phyloP scores from a whole-genome alignment of 2,888 invertebrate genomes.

The Cheilosia impressa region DNA sequence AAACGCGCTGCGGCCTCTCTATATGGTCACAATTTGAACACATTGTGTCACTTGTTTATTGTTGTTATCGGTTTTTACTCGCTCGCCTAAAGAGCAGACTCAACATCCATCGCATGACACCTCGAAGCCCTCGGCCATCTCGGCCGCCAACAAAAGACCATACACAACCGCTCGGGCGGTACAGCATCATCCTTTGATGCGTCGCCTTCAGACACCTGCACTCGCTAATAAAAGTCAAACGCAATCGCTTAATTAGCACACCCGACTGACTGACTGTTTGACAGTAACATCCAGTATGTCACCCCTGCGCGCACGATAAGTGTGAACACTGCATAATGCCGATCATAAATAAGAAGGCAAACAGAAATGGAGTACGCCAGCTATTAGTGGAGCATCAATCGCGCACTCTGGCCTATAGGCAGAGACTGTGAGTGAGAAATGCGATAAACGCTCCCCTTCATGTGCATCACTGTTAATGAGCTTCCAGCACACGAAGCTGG shows the following conservation, averaged over 20 bases:
- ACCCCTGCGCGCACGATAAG: constrained; percentile 42
- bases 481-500: constrained; percentile 14
- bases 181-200: constrained; percentile 51
- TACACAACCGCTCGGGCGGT: constrained; percentile 11
- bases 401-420: constrained; percentile 8
- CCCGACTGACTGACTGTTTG: constrained; percentile 13
- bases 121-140: constrained; percentile 13
- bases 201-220: constrained; percentile 52
- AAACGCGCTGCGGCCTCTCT: neutral
- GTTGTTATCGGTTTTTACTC: constrained; percentile 53
- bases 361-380: constrained; percentile 33
- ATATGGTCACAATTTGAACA: constrained; percentile 68
- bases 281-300: constrained; percentile 59
- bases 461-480: constrained; percentile 63
- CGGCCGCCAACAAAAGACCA: constrained; percentile 1
- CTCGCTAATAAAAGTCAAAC: constrained; percentile 72
- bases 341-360: constrained; percentile 66
- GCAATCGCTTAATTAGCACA: constrained; percentile 74
- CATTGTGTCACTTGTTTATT: constrained; percentile 72
- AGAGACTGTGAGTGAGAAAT: constrained; percentile 32
- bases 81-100: constrained; percentile 22
- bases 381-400: constrained; percentile 19
- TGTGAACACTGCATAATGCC: constrained; percentile 65
- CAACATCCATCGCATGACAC: constrained; percentile 56
- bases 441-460: constrained; percentile 56